Conservation (phyloP, 2,113 vertebrate genomes). For the Oophaga pumilio region DNA sequence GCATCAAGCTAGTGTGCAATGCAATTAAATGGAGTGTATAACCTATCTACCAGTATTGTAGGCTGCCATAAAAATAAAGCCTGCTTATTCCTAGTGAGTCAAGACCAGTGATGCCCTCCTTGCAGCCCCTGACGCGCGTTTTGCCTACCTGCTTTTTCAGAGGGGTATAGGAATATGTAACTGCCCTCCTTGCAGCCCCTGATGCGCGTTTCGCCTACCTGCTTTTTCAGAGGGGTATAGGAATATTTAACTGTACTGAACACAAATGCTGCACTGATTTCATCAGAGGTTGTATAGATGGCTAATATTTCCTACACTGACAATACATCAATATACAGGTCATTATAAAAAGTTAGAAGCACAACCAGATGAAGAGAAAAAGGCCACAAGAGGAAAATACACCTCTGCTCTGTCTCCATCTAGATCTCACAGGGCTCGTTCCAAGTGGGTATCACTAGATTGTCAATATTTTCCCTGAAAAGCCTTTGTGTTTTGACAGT, state of each 20-base stretch:
- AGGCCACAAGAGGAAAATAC: not conserved
- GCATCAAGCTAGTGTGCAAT: too few relatives aligned
- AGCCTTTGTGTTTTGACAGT: constrained; percentile 67
- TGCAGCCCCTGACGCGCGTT: too few relatives aligned
- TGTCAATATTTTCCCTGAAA: constrained; percentile 61
- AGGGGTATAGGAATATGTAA: too few relatives aligned
- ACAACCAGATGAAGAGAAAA: not conserved
- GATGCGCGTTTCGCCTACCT: too few relatives aligned
- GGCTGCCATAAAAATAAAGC: too few relatives aligned
- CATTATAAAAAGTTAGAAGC: not conserved
- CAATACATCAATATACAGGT: not conserved
- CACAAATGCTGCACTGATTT: not conserved
- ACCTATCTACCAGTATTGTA: too few relatives aligned
- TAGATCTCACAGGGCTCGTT: not conserved
- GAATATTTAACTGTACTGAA: not conserved
- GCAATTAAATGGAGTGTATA: too few relatives aligned
- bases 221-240: too few relatives aligned
- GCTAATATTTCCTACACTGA: not conserved
- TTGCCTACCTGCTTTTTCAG: too few relatives aligned
- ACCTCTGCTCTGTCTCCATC: not conserved
- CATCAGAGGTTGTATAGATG: not conserved
- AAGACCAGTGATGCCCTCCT: too few relatives aligned
- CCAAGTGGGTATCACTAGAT: constrained; percentile 2
- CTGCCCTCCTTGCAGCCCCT: too few relatives aligned
- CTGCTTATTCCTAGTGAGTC: too few relatives aligned